Conservation (phyloP, 2,113 vertebrate genomes). For the Elgaria multicarinata region DNA sequence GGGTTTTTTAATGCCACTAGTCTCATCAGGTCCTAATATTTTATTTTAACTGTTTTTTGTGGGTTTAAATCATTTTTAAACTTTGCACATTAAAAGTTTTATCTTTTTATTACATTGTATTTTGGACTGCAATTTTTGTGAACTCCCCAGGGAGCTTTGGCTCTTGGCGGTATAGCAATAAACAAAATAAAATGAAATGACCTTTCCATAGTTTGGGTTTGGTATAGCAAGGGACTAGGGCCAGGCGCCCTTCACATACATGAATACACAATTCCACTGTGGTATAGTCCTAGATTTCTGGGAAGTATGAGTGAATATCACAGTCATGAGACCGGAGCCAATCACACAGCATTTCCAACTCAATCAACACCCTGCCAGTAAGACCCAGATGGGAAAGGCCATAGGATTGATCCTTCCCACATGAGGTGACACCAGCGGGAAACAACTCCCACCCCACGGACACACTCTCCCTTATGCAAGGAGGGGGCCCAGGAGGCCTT, state of each 20-base stretch:
- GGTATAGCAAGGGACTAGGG: accelerated
- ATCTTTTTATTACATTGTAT: too few species aligned
- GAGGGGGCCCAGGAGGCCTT: background rate
- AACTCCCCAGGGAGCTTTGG: too few species aligned
- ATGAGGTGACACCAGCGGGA: background rate
- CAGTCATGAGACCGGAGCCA: background rate
- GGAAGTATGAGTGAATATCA: background rate
- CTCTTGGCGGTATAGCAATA: too few species aligned
- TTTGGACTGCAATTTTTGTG: too few species aligned
- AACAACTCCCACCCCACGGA: background rate
- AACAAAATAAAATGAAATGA: too few species aligned
- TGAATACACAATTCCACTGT: background rate
- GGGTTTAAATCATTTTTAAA: too few species aligned
- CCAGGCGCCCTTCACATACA: background rate
- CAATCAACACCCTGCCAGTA: background rate
- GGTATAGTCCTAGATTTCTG: background rate
- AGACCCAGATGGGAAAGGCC: background rate
- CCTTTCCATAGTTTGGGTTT: accelerated
- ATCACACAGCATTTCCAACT: background rate
- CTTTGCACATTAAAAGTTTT: too few species aligned
- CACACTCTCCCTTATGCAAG: too few species aligned
- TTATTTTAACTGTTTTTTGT: too few species aligned
- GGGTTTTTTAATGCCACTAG: too few species aligned
- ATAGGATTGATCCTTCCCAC: background rate
- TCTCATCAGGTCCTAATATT: too few species aligned